Base-by-base conservation (phyloP, 2,888 invertebrate genomes). In the Octodonta nipae region DNA sequence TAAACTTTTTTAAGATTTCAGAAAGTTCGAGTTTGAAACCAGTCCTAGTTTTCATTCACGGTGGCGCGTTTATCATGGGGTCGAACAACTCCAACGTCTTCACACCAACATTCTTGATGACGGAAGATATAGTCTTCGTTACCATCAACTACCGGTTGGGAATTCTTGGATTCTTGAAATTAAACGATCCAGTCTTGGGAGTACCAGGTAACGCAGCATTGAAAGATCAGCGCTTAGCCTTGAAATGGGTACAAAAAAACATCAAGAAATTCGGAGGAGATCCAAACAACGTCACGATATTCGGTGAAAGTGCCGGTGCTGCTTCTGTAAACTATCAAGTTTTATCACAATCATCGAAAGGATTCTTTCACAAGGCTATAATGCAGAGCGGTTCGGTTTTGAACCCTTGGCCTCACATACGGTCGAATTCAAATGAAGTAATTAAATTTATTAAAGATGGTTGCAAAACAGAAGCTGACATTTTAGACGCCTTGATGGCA, bases 241-340 rank as follows among this genome's bases (percentile, higher is more conserved):
- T 67, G 14, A 60, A 60, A 36, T 67, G 67, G 66, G 52, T 67
- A 0, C 60, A 64, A 58, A 62, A 41, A 58, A 64, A 64, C 35
- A 60, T 61, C 3, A 41, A 51, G 3, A 51, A 51, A 31, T 64
- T 64, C 41, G 63, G 63, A 8, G 64, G 64, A 2, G 58, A 64
- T 47, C 51, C 59, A 0, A 43, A 56, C 3, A 65, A 64, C 27
- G 60, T 65, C 5, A 64, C 64, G 0, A 45, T 64, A 1, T 59
- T 64, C 35, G 68, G 68, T 1, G 61, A 65, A 44, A 67, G 68
- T 41, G 67, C 68, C 2, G 68, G 68, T 1, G 64, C 55, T 4
- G 60, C 58, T 16, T 59, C 65, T 2, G 54, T 61, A 0, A 64
- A 68, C 33, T 65, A 57, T 41, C 55, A 65, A 46, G 58, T 63